Conservation (phyloP, 2,888 invertebrate genomes). For the Epirrita christyi region DNA sequence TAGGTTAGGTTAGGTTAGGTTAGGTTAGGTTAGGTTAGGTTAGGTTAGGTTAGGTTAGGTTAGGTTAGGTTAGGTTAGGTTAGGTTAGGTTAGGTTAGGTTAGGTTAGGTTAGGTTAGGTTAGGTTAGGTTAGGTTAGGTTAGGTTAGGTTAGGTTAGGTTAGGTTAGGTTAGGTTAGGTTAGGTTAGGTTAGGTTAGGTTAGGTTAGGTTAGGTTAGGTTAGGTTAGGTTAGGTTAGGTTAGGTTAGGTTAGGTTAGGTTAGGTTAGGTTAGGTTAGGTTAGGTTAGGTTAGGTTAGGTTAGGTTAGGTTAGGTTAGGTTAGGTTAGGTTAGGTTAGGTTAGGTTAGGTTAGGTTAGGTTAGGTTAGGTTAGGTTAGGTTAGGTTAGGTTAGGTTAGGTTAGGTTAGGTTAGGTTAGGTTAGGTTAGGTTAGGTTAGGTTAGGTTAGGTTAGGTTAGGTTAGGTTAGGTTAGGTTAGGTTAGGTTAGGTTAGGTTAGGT, state of each 20-base stretch:
- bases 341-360: too few species aligned
- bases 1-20: constrained; percentile 36
- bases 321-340: constrained; percentile 21
- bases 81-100: constrained; percentile 13
- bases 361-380: too few species aligned
- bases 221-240: constrained; percentile 24
- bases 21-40: constrained; percentile 33
- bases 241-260: constrained; percentile 29
- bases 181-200: constrained; percentile 37
- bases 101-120: constrained; percentile 27
- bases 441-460: too few species aligned
- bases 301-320: constrained; percentile 28
- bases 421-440: too few species aligned
- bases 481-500: constrained; percentile 33
- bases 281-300: constrained; percentile 16
- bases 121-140: constrained; percentile 35
- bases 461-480: constrained; percentile 22
- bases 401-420: too few species aligned
- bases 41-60: constrained; percentile 27
- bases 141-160: constrained; percentile 19
- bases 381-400: too few species aligned
- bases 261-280: constrained; percentile 16
- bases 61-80: constrained; percentile 26
- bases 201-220: constrained; percentile 30
- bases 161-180: constrained; percentile 28